These are phyloP conservation scores for Telenomus remus DNA, from an alignment of 1,140 invertebrate genomes.

Conservation along the genomic window DNA sequence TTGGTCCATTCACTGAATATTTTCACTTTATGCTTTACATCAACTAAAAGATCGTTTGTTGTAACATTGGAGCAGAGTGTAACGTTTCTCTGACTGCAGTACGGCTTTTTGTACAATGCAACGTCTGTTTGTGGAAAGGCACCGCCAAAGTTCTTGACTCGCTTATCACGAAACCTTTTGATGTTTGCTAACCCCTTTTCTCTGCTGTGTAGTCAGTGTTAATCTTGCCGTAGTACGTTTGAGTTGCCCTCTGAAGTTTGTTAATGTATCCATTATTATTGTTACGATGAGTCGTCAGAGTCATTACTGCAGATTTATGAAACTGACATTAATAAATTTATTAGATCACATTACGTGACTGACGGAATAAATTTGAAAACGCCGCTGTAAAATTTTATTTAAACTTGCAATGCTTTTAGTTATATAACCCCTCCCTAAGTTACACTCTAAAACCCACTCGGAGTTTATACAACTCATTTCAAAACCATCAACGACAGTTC, in stretches of 20 bases:
- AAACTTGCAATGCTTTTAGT: too few species aligned
- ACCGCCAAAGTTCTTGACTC: slow-evolving; percentile 48
- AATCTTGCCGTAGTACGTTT: slow-evolving; percentile 38
- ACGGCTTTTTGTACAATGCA: slow-evolving; percentile 39
- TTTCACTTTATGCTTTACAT: slow-evolving; percentile 46
- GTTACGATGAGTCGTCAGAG: slow-evolving; percentile 13
- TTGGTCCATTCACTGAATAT: slow-evolving; percentile 44
- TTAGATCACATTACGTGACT: too few species aligned
- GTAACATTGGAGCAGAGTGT: slow-evolving; percentile 44
- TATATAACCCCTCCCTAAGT: too few species aligned
- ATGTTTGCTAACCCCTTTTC: slow-evolving; percentile 47
- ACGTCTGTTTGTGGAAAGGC: slow-evolving; percentile 45
- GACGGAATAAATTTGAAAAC: too few species aligned
- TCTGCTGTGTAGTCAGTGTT: slow-evolving; percentile 35
- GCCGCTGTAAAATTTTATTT: too few species aligned
- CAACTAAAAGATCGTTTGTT: slow-evolving; percentile 36
- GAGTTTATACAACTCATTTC: too few species aligned
- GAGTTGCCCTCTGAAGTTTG: slow-evolving; percentile 33
- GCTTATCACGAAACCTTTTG: slow-evolving; percentile 53
- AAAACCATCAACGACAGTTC: slow-evolving; percentile 6
- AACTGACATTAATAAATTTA: too few species aligned
- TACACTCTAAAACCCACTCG: too few species aligned
- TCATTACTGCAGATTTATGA: neutral
- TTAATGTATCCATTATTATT: slow-evolving; percentile 34
- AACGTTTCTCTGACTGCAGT: slow-evolving; percentile 33